Evolutionary conservation across 2,888 invertebrate genomes (phyloP).

Genomic region (Congeria kusceri): DNA sequence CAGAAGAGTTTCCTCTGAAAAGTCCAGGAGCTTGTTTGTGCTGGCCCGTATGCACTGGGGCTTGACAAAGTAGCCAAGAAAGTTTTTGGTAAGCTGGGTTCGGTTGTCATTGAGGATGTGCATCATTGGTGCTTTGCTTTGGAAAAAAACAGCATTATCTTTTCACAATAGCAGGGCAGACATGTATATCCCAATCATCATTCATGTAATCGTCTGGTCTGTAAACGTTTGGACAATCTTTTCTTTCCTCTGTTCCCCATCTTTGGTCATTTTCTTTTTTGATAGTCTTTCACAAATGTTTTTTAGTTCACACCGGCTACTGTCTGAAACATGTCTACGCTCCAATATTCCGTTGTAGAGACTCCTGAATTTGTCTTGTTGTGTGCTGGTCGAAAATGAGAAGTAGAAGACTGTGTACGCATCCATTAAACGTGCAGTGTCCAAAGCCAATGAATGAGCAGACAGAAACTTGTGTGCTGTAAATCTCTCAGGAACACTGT

Average conservation of each 20-base stretch:
- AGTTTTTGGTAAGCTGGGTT: conserved; percentile 10
- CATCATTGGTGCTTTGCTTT: conserved; percentile 19
- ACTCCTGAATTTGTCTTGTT: conserved; percentile 5
- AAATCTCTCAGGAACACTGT: conserved; percentile 57
- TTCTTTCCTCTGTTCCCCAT: conserved; percentile 4
- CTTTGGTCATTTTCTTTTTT: conserved; percentile 26
- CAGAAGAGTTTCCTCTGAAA: neutral
- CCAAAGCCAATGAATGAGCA: conserved; percentile 54
- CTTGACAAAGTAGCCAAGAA: conserved; percentile 34
- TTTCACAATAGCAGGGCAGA: conserved; percentile 16
- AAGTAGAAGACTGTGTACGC: conserved; percentile 56
- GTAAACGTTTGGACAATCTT: neutral
- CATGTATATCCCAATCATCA: conserved; percentile 11
- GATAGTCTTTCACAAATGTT: neutral
- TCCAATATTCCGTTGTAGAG: conserved; percentile 35
- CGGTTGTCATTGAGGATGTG: conserved; percentile 34
- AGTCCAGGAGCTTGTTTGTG: neutral
- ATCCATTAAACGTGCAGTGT: conserved; percentile 55
- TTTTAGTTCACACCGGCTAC: neutral
- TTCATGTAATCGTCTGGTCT: conserved; percentile 6
- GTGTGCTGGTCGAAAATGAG: neutral
- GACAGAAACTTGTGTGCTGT: conserved; percentile 65
- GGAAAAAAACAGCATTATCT: conserved; percentile 18
- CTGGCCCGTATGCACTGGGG: conserved; percentile 22
- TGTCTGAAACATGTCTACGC: too few relatives aligned